Conservation (phyloP, 2,797 vertebrate species). For the Xiphophorus birchmanni region DNA sequence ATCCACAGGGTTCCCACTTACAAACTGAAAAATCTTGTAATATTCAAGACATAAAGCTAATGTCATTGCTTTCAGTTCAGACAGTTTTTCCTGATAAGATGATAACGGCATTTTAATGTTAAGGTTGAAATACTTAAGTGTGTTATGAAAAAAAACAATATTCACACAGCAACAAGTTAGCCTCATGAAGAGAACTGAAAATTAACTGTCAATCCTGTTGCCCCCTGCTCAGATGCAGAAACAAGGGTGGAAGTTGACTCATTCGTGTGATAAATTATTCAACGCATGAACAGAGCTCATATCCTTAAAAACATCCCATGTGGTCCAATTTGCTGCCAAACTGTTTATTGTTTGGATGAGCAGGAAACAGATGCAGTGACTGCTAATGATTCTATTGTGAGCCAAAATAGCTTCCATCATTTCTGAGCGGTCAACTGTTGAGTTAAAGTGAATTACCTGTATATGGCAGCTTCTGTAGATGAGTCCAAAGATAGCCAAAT, state of each 20-base stretch:
- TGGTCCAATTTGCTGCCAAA: slow-evolving; percentile 56
- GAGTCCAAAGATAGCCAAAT: background rate
- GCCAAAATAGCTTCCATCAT: slow-evolving; percentile 8
- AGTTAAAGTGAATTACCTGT: background rate
- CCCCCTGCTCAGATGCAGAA: slow-evolving; percentile 14
- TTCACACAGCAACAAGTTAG: slow-evolving; percentile 26
- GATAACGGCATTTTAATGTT: background rate
- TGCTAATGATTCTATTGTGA: slow-evolving; percentile 26
- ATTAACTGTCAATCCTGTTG: background rate
- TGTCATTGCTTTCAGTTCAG: background rate
- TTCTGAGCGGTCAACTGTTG: background rate
- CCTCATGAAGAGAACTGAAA: slow-evolving; percentile 24
- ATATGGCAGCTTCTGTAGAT: background rate
- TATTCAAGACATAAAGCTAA: background rate
- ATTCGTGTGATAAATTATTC: slow-evolving; percentile 50
- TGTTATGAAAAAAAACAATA: background rate
- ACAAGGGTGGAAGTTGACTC: slow-evolving; percentile 44
- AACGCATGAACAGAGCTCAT: slow-evolving; percentile 43
- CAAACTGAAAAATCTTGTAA: background rate
- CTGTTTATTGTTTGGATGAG: slow-evolving; percentile 54
- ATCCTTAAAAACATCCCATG: slow-evolving; percentile 55
- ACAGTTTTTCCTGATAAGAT: background rate
- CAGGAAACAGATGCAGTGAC: slow-evolving; percentile 26
- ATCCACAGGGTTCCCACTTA: background rate
- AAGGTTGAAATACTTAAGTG: background rate